Evolutionary conservation across 2,888 invertebrate species (phyloP).

Genomic region (Eupithecia centaureata): DNA sequence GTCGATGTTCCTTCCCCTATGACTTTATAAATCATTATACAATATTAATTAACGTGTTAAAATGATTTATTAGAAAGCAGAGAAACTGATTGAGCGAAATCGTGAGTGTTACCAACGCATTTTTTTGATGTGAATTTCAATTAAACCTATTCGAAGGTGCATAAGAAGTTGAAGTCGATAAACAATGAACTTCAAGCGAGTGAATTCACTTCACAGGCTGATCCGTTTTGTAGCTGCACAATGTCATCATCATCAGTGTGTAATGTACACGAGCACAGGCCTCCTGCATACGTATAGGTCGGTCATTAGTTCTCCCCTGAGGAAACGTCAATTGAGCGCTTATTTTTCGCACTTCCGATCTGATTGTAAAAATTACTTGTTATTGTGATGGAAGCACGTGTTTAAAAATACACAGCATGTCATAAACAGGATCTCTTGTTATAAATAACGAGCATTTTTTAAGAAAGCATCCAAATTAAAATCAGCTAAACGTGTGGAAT

Average conservation of each 20-base stretch:
- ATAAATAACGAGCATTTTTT: too few species aligned
- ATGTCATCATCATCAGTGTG: background rate
- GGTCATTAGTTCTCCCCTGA: conserved; percentile 13
- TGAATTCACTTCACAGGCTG: conserved; percentile 54
- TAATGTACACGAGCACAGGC: too few species aligned
- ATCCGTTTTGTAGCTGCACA: conserved; percentile 17
- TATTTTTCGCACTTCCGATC: conserved; percentile 33
- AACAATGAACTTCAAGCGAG: conserved; percentile 72
- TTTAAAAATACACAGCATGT: background rate
- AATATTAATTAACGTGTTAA: too few species aligned
- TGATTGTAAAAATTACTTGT: conserved; percentile 27
- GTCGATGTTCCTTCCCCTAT: too few species aligned
- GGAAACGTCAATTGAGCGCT: conserved; percentile 35
- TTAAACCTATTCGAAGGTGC: conserved; percentile 58
- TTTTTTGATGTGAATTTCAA: conserved; percentile 62
- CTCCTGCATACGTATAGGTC: background rate
- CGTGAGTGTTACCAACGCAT: conserved; percentile 60
- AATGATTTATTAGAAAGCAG: conserved; percentile 34
- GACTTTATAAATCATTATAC: too few species aligned
- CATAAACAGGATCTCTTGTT: too few species aligned
- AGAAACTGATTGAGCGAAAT: conserved; percentile 62
- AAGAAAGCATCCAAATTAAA: too few species aligned
- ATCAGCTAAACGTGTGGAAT: too few species aligned
- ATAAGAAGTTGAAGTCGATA: conserved; percentile 59
- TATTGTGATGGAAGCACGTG: conserved; percentile 10